Evolutionary conservation across 2,797 vertebrate species (phyloP), one percentile per base, ranked within the genome.

Genomic region (Gymnothorax reevesii): DNA sequence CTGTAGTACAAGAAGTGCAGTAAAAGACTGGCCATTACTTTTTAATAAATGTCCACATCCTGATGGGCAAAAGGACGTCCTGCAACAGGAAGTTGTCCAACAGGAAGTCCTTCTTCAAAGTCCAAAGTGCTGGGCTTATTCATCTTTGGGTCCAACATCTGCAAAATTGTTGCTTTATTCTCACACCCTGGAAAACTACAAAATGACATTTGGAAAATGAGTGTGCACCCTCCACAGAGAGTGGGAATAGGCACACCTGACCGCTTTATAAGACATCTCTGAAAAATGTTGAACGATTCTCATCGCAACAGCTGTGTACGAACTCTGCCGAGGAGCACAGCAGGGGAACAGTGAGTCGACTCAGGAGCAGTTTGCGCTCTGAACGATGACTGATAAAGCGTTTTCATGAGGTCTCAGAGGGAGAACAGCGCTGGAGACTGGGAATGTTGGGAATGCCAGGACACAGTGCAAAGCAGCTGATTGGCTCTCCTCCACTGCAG

Each of bases 401-500:
- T 60, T 85, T 54, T 66, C 25, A 71, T 27, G n/a, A 69, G 42
- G 7, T 84, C 59, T 33, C 71, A 9, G 42, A 79, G 55, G 82
- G 12, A 57, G 25, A 12, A 10, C 22, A 1, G 10, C 2, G 54
- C 75, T 20, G 10, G 17, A 25, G 9, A 42, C 13, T 57, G 27
- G 75, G 27, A 9, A 52, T 77, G 69, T 9, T 57, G 4, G 33
- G 33, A 42, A 42, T 42, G 33, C 33, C 33, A 42, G 33, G 33
- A 42, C 33, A 42, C 42, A 12, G 13, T 4, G 12, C 25, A 4
- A 49, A 80, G 85, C 12, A 13, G 7, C 17, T 94, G 92, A 55
- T 25, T 86, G 22, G 89, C 90, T 86, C 87, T 94, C 89, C 93
- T 93, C 42, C 87, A 83, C 85, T 62, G 66, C 33, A 42, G 33